Evolutionary conservation across 2,888 invertebrate genomes (phyloP).

Genomic region (Apodemia duryi): DNA sequence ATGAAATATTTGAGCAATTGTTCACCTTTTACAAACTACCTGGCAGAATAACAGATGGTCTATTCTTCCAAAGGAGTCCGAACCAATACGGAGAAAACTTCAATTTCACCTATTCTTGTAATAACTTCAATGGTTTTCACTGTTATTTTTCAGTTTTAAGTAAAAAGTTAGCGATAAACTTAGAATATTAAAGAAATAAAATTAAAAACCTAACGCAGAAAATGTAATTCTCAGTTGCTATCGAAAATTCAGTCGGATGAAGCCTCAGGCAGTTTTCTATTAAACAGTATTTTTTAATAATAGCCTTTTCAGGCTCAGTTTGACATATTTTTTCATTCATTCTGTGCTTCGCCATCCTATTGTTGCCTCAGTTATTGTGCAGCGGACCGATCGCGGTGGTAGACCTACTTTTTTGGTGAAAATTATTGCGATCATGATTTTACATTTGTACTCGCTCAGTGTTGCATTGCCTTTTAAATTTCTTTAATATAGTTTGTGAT

Average conservation of each 20-base stretch:
- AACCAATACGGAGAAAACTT: too few relatives aligned
- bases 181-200: too few relatives aligned
- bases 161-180: too few relatives aligned
- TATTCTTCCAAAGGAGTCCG: too few relatives aligned
- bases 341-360: slow-evolving; percentile 30
- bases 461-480: slow-evolving; percentile 9
- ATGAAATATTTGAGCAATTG: too few relatives aligned
- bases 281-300: slow-evolving; percentile 35
- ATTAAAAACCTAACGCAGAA: slow-evolving; percentile 6
- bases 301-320: slow-evolving; percentile 34
- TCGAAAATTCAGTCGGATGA: slow-evolving; percentile 23
- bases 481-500: not conserved
- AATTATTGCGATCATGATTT: slow-evolving; percentile 28
- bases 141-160: too few relatives aligned
- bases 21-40: too few relatives aligned
- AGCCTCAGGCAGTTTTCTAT: slow-evolving; percentile 31
- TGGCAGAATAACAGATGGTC: too few relatives aligned
- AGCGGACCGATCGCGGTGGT: slow-evolving; percentile 29
- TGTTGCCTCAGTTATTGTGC: slow-evolving; percentile 32
- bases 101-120: too few relatives aligned
- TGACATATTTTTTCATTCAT: slow-evolving; percentile 35
- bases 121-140: too few relatives aligned
- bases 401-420: slow-evolving; percentile 32
- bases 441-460: slow-evolving; percentile 17
- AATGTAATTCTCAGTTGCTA: slow-evolving; percentile 22